Evolutionary conservation across 2,797 vertebrate species (phyloP).

Genomic region (Nyctibius grandis): DNA sequence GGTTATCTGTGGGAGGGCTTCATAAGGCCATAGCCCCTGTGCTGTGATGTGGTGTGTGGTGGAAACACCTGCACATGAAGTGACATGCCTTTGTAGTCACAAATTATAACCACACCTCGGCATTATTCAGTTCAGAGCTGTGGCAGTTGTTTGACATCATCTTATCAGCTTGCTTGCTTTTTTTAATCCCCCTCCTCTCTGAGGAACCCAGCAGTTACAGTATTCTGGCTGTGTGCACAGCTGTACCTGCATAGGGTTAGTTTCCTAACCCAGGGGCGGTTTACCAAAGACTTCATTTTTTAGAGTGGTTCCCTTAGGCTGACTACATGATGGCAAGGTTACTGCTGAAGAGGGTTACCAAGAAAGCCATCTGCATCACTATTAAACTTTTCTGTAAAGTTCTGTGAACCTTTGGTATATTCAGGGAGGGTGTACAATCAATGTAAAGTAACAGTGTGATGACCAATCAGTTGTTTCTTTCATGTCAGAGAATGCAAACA

Average conservation of each 20-base stretch:
- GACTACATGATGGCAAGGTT: background rate
- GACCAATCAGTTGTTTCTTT: background rate
- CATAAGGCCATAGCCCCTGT: rapidly evolving
- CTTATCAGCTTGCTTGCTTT: background rate
- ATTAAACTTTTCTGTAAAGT: background rate
- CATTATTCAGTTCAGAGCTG: background rate
- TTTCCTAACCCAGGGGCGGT: background rate
- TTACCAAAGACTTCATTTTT: background rate
- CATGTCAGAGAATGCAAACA: background rate
- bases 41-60: too few species aligned
- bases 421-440: background rate
- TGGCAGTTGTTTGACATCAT: background rate
- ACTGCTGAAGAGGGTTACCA: background rate
- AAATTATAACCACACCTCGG: rapidly evolving
- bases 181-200: too few species aligned
- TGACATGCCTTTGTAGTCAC: rapidly evolving
- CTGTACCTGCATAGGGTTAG: background rate
- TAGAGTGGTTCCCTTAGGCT: background rate
- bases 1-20: background rate
- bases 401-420: background rate
- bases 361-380: background rate
- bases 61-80: rapidly evolving
- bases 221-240: background rate
- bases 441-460: background rate
- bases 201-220: background rate